Base-by-base conservation (phyloP, 1,140 invertebrate species). In the Ctenoplectra terminalis region DNA sequence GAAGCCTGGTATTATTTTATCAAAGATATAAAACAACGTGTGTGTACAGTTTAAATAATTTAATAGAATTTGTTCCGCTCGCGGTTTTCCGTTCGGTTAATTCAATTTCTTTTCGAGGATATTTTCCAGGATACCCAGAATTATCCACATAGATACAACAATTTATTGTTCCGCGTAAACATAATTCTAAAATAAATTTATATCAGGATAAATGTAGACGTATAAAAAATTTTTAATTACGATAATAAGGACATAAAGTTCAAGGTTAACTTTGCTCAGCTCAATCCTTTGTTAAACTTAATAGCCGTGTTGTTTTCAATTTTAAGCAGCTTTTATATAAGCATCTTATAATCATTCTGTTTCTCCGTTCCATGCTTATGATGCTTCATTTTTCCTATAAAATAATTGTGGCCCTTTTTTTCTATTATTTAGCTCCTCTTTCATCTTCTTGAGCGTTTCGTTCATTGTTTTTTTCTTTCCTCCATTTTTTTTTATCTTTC, bases 311-410 rank as follows among this genome's bases (percentile, higher is more conserved):
- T 17, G 20, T 56, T 20, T 54, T 71, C 34, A 26, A 29, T 26
- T 40, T 23, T 37, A 43, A 29, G 26, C 37, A 56, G 15, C 70
- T 54, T 71, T 54, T 23, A 3, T 11, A 11, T 48, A 64, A 64
- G 61, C 11, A 43, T 43, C 61, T 64, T 31, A 43, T 64, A 64
- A 64, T 64, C 61, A 43, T 64, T n/a, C 66, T 23, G 6, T 4
- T 20, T 13, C 23, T 54, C n/a, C 54, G 15, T 29, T 29, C 17
- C n/a, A 20, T 11, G 15, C 43, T 66, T 66, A n/a, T 4, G 7
- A 26, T 29, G 4, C 34, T 17, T 37, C 52, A 37, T 52, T 26
- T 37, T 17, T 37, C 34, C 11, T 23, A 6, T 0, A 20, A 8
- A 72, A 43, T 17, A 56, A 46, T 26, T 20, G 17, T 17, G 40